Conservation (phyloP, 2,888 invertebrate species). For the Pollenia angustigena region DNA sequence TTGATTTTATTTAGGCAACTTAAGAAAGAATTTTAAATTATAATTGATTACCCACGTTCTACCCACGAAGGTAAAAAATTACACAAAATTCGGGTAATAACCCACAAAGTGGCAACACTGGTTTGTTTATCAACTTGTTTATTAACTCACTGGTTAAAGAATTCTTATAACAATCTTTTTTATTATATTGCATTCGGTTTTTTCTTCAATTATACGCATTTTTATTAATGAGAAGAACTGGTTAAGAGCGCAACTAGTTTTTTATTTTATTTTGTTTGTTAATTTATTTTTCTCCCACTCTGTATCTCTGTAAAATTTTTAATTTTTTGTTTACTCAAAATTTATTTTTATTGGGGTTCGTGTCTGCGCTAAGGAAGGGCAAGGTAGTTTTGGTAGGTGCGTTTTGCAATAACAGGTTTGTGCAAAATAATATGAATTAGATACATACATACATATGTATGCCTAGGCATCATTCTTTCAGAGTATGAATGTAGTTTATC, state of each 20-base stretch:
- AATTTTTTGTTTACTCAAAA: background rate
- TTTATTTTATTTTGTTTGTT: background rate
- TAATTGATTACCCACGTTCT: too few species aligned
- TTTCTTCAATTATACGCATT: too few species aligned
- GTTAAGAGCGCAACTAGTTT: slow-evolving; percentile 37
- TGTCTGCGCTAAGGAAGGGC: slow-evolving; percentile 13
- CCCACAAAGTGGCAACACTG: too few species aligned
- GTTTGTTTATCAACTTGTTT: background rate
- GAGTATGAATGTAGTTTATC: too few species aligned
- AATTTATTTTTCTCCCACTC: background rate
- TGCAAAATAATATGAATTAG: background rate
- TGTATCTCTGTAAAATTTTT: background rate
- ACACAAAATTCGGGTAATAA: too few species aligned
- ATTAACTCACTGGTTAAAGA: background rate
- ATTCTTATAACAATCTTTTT: background rate
- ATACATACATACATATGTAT: background rate
- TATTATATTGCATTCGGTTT: too few species aligned
- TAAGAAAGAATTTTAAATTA: too few species aligned
- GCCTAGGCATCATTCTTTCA: background rate
- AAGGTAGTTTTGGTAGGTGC: background rate
- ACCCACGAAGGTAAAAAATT: too few species aligned
- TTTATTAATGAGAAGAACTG: background rate
- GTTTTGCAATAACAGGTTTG: slow-evolving; percentile 28
- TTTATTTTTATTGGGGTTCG: slow-evolving; percentile 2
- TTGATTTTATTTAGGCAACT: too few species aligned